Conservation (phyloP, 2,888 invertebrate genomes). For the Acleris literana region DNA sequence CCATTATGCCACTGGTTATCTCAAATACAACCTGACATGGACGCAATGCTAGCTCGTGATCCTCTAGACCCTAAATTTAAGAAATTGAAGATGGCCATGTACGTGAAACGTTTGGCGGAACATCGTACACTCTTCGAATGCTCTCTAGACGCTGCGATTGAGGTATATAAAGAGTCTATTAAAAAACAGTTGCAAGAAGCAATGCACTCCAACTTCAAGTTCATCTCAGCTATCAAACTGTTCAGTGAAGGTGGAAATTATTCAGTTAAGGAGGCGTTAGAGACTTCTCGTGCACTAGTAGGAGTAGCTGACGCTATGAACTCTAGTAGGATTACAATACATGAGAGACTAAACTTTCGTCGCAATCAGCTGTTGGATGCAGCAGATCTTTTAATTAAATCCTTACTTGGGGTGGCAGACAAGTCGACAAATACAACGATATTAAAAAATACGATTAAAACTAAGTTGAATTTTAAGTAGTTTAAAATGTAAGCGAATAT, state of each 20-base stretch:
- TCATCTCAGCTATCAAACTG: slow-evolving; percentile 58
- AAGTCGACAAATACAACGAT: too few relatives aligned
- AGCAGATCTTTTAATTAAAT: too few relatives aligned
- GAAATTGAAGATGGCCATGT: slow-evolving; percentile 66
- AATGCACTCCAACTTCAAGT: slow-evolving; percentile 64
- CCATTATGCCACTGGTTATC: slow-evolving; percentile 58
- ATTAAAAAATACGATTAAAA: too few relatives aligned
- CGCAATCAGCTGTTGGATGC: slow-evolving; percentile 49
- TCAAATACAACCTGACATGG: slow-evolving; percentile 51
- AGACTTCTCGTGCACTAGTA: slow-evolving; percentile 48
- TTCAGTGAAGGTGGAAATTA: slow-evolving; percentile 65
- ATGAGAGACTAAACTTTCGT: slow-evolving; percentile 56
- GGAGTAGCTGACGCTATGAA: slow-evolving; percentile 62
- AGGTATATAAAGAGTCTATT: slow-evolving; percentile 50
- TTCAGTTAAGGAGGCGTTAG: slow-evolving; percentile 59
- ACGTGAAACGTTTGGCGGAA: slow-evolving; percentile 56
- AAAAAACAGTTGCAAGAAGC: slow-evolving; percentile 60
- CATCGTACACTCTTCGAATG: slow-evolving; percentile 59
- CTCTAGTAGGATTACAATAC: slow-evolving; percentile 44
- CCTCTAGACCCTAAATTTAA: slow-evolving; percentile 54
- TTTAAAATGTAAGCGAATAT: too few relatives aligned
- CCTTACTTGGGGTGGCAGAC: too few relatives aligned
- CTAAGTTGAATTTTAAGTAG: too few relatives aligned
- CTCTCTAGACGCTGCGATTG: slow-evolving; percentile 56
- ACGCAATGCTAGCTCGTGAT: slow-evolving; percentile 46